These are phyloP conservation scores for Molorchus minor DNA, from an alignment of 2,888 invertebrate genomes.

Conservation along the genomic window DNA sequence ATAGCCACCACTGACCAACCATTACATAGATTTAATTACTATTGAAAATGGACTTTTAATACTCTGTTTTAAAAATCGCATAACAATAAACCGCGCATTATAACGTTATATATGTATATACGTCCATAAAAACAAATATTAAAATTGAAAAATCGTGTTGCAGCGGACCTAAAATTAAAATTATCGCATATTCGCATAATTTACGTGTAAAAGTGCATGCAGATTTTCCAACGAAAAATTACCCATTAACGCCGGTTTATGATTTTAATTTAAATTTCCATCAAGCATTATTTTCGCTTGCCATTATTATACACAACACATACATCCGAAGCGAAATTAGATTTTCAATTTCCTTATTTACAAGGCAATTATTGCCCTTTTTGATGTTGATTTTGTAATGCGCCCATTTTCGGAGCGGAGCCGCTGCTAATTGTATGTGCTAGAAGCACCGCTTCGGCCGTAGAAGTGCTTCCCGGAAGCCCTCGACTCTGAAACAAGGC, in stretches of 20 bases:
- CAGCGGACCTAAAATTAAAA: background rate
- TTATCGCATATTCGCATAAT: background rate
- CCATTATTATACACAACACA: constrained; percentile 4
- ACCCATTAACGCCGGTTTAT: constrained; percentile 18
- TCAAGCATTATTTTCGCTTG: constrained; percentile 18
- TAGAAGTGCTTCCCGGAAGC: too few species aligned
- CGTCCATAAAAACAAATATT: background rate
- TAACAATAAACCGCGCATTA: too few species aligned
- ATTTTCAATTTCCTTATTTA: constrained; percentile 20
- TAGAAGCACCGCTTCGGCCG: too few species aligned
- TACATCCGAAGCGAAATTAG: constrained; percentile 11
- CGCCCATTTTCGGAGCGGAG: background rate
- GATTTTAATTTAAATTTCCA: constrained; percentile 24
- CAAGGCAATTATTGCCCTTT: constrained; percentile 8
- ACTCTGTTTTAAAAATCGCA: too few species aligned
- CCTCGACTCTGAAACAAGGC: too few species aligned
- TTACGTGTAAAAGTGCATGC: constrained; percentile 4
- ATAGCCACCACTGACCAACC: too few species aligned
- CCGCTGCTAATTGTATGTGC: background rate
- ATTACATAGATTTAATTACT: too few species aligned
- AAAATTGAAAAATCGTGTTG: background rate
- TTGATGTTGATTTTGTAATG: constrained; percentile 1
- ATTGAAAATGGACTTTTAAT: too few species aligned
- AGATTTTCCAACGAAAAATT: constrained; percentile 17
- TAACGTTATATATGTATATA: too few species aligned